Base-by-base conservation (phyloP, 2,113 vertebrate species). In the Syngnathus typhle region DNA sequence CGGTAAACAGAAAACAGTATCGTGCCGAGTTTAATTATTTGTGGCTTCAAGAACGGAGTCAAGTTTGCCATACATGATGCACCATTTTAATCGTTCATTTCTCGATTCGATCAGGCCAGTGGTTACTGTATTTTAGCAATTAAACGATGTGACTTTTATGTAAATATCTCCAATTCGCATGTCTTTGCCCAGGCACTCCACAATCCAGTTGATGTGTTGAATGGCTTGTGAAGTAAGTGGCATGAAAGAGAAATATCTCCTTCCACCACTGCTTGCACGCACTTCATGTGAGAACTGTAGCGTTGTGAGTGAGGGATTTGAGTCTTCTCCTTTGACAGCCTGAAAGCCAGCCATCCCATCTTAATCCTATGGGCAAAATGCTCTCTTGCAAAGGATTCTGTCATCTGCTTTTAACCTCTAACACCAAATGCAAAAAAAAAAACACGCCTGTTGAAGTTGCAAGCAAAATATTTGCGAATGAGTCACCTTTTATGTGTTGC, bases 261-360 rank as follows among this genome's bases (percentile, higher is more conserved):
- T 84, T 85, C 84, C 79, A 78, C 83, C 81, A 81, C 72, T 82
- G 82, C 88, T 84, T 86, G 82, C 82, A 81, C 80, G 81, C 79
- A 86, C 86, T 77, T 84, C 76, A 75, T 86, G 82, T 85, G 81
- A 88, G 84, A 81, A 81, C 79, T 83, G 85, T 84, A 79, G 86
- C 81, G 82, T 88, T 89, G 86, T 87, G 88, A 88, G 84, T 82
- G 84, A 87, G 81, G 86, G 88, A 89, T 89, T 89, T 85, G 78
- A 87, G 82, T 79, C 82, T 86, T 81, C 82, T 85, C 84, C 82
- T 89, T 86, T 86, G 88, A 88, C 85, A 89, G 88, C 76, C 88
- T 87, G 88, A 89, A 89, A 88, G 81, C 85, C 86, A 86, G 78
- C 82, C 88, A 88, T 88, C 86, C 88, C 85, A 82, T 86, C 84